A percentile compares a stretch with the other conserved stretches of the same genome.
Conservation (phyloP, 2,113 vertebrate species). For the Pantherophis guttatus region DNA sequence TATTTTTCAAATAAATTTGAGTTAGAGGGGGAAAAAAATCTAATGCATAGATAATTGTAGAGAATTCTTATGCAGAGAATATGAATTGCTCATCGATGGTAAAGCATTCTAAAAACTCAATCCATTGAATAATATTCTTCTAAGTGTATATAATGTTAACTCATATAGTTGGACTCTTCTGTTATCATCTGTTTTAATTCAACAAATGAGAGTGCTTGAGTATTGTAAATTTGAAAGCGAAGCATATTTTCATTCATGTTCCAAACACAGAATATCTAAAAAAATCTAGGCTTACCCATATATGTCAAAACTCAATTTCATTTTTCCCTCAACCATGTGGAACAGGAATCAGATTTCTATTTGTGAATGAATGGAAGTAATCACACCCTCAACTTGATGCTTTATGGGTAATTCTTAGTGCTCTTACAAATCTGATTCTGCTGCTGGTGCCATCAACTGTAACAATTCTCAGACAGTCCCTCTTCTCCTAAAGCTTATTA, state of each 20-base stretch:
- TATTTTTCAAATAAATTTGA: background rate
- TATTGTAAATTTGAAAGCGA: background rate
- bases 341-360: background rate
- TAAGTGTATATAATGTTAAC: background rate
- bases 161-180: background rate
- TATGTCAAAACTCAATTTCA: background rate
- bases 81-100: background rate
- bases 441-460: background rate
- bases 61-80: background rate
- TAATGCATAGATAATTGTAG: background rate
- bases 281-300: background rate
- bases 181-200: background rate
- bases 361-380: background rate
- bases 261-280: background rate
- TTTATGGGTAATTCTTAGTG: background rate
- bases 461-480: background rate
- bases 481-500: background rate
- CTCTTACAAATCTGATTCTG: background rate
- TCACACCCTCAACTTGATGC: background rate
- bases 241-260: background rate
- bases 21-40: background rate
- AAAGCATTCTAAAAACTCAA: background rate
- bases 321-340: background rate
- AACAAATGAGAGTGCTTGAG: background rate
- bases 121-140: background rate